A percentile compares a stretch with the other conserved stretches of the same genome.
Evolutionary conservation across 2,113 vertebrate species (phyloP).

Genomic region (Pseudorectes ferrugineus): DNA sequence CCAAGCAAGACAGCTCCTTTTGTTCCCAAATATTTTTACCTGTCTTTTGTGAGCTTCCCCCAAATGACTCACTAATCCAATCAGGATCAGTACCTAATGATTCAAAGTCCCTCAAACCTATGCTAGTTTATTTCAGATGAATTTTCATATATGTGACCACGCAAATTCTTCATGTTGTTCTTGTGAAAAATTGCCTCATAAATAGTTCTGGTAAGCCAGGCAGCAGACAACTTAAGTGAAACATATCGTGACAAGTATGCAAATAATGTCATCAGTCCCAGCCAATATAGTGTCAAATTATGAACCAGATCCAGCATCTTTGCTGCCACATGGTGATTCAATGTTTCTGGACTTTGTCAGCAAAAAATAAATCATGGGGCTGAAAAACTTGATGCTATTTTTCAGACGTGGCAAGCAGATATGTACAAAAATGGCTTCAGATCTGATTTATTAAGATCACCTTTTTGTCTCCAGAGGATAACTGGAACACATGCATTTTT

Average conservation of each 20-base stretch:
- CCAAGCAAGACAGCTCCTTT: background rate
- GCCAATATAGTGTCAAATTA: background rate
- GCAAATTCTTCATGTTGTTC: background rate
- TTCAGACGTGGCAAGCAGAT: background rate
- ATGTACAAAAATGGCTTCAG: background rate
- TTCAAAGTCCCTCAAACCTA: background rate
- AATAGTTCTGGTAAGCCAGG: background rate
- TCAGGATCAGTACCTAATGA: background rate
- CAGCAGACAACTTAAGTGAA: background rate
- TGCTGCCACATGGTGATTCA: background rate
- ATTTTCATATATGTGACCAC: background rate
- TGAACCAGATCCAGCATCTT: background rate
- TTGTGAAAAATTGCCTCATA: background rate
- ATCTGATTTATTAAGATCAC: slow-evolving; percentile 23
- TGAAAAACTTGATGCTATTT: background rate
- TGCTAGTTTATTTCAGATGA: background rate
- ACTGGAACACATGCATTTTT: background rate
- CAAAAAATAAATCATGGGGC: background rate
- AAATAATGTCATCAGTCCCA: background rate
- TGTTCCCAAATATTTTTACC: background rate
- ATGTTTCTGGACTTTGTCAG: background rate
- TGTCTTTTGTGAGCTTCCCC: background rate
- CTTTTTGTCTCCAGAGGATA: slow-evolving; percentile 31
- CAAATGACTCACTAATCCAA: background rate
- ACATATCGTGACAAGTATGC: background rate